These are phyloP conservation scores for Clepsis dumicolana DNA, from an alignment of 2,888 invertebrate genomes.

Conservation along the genomic window DNA sequence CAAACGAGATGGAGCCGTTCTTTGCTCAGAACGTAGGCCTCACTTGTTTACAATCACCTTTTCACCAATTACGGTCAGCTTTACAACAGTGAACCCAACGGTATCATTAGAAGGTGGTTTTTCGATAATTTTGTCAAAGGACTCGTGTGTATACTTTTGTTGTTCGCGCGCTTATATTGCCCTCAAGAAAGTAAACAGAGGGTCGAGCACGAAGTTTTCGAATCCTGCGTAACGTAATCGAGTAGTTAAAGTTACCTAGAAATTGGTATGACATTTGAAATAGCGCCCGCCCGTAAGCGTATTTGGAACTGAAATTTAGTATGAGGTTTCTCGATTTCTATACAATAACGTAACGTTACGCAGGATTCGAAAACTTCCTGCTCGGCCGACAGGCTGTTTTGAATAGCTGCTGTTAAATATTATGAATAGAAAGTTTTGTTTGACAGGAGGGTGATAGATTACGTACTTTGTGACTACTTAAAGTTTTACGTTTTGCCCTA, in stretches of 20 bases:
- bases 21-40: constrained; percentile 52
- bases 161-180: constrained; percentile 54
- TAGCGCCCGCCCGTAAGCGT: too few relatives aligned
- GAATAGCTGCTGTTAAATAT: constrained; percentile 53
- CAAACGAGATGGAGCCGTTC: constrained; percentile 56
- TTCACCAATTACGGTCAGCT: constrained; percentile 45
- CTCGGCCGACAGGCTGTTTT: too few relatives aligned
- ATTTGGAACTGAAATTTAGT: too few relatives aligned
- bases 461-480: too few relatives aligned
- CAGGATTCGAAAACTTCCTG: too few relatives aligned
- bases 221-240: too few relatives aligned
- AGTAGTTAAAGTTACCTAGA: too few relatives aligned
- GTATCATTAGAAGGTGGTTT: constrained; percentile 29
- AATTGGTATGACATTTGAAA: too few relatives aligned
- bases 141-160: constrained; percentile 47
- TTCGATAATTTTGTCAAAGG: constrained; percentile 44
- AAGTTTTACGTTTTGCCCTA: too few relatives aligned
- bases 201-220: too few relatives aligned
- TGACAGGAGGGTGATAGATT: not conserved
- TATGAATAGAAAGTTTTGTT: constrained; percentile 46
- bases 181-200: constrained; percentile 56
- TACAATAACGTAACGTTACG: too few relatives aligned
- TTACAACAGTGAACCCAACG: constrained; percentile 45
- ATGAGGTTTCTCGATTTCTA: too few relatives aligned
- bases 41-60: constrained; percentile 50